Evolutionary conservation across 2,888 invertebrate species (phyloP), one percentile per base, ranked within the genome.

Genomic region (Lasioglossum vierecki): DNA sequence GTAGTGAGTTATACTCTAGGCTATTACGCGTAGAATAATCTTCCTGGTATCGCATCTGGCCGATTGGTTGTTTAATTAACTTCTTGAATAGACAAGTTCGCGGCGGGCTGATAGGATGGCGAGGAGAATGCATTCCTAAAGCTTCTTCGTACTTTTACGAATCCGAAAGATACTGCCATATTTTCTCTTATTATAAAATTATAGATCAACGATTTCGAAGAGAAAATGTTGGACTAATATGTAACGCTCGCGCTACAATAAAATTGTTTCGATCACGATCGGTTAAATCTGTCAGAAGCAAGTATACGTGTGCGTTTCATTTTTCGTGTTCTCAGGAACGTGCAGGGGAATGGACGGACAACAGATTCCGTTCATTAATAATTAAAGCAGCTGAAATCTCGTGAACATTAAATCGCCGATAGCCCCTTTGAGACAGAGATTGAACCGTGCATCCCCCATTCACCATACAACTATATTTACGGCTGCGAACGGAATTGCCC

Each of bases 401-500:
- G 30, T 30, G 26, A 15, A 63, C 30, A 15, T 63, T 63, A 63
- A 63, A 63, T 63, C 30, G 63, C 30, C 63, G 63, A 15, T 15
- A 63, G 63, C 4, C 30, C 15, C 30, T 30, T 30, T 30, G 30
- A 35, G 39, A 68, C 35, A 22, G 66, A 68, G 66, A 68, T 68
- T 68, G 35, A 68, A 9, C 39, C 66, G 15, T 22, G 35, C 66
- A 66, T 68, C 63, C 66, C 6, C 39, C 22, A 68, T 68, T 72
- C 60, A 35, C 44, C 46, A 60, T n/a, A 15, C 30, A 35, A 18
- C 30, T 30, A 46, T 73, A 77, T 82, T 82, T 77, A 76, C 30
- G 79, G 73, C 63, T 13, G 44, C 26, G 79, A 49, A 39, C 66
- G 22, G 30, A 66, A 66, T 66, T 46, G 76, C 18, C 70, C 26